These are phyloP conservation scores for Tridacna crocea DNA, from an alignment of 2,888 invertebrate species.

Conservation along the genomic window DNA sequence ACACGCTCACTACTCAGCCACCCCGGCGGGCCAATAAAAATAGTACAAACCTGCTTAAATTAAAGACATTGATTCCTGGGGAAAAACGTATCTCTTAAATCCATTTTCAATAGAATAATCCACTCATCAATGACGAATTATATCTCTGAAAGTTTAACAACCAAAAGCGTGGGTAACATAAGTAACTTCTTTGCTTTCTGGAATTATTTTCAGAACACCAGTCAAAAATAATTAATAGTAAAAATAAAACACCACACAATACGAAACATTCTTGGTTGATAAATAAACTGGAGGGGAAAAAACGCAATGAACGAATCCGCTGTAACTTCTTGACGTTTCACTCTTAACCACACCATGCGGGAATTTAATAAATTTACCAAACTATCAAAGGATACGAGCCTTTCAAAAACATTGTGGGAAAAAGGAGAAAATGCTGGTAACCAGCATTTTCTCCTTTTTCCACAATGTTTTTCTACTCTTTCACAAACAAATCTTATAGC, in stretches of 20 bases:
- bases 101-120: too few species aligned
- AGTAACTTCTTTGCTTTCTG: too few species aligned
- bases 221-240: neutral
- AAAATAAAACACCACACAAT: neutral
- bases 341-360: neutral
- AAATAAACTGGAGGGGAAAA: neutral
- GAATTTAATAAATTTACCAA: neutral
- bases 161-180: too few species aligned
- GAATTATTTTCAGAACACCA: neutral
- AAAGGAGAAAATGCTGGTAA: slow-evolving; percentile 9
- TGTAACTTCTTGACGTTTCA: neutral
- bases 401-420: neutral
- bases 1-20: too few species aligned
- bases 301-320: neutral
- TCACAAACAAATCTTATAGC: too few species aligned
- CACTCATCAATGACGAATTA: too few species aligned
- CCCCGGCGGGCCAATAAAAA: too few species aligned
- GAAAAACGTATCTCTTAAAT: too few species aligned
- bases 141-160: too few species aligned
- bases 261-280: neutral
- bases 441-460: neutral
- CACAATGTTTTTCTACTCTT: neutral
- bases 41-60: too few species aligned
- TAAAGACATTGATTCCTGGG: too few species aligned
- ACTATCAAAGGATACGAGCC: neutral